Evolutionary conservation across 2,888 invertebrate species (phyloP).

Genomic region (Macaria liturata): DNA sequence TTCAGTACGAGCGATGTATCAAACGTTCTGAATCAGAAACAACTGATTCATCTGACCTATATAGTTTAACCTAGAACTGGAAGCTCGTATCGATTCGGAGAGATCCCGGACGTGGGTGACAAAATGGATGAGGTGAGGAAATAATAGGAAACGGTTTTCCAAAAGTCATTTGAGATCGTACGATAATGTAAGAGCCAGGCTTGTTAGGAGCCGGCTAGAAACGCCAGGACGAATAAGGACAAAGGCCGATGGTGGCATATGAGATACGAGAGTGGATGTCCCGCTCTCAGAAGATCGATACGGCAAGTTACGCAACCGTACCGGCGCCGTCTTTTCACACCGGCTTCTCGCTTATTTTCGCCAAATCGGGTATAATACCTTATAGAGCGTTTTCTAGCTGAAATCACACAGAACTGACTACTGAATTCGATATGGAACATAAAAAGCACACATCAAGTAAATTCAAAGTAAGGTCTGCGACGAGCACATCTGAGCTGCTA

Average conservation of each 20-base stretch:
- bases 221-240: constrained; percentile 41
- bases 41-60: constrained; percentile 14
- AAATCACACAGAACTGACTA: neutral
- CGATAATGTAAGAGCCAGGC: constrained; percentile 1
- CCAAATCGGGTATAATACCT: constrained; percentile 12
- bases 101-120: constrained; percentile 9
- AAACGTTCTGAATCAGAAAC: constrained; percentile 8
- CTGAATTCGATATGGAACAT: constrained; percentile 3
- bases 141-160: neutral
- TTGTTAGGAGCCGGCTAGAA: neutral
- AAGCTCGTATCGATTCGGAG: constrained; percentile 12
- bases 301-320: constrained; percentile 77
- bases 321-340: constrained; percentile 59
- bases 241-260: constrained; percentile 48
- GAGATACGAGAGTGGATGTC: constrained; percentile 59
- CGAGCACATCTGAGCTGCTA: constrained; percentile 10
- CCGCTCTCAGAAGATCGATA: constrained; percentile 75
- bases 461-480: constrained; percentile 14
- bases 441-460: constrained; percentile 10
- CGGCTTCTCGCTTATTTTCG: constrained; percentile 44
- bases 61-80: constrained; percentile 1
- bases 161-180: neutral
- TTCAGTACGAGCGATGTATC: constrained; percentile 1
- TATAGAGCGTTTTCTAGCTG: constrained; percentile 8
- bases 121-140: constrained; percentile 9